Evolutionary conservation across 2,113 vertebrate species (phyloP), one percentile per base, ranked within the genome.

Genomic region (Puffinus mauretanicus): DNA sequence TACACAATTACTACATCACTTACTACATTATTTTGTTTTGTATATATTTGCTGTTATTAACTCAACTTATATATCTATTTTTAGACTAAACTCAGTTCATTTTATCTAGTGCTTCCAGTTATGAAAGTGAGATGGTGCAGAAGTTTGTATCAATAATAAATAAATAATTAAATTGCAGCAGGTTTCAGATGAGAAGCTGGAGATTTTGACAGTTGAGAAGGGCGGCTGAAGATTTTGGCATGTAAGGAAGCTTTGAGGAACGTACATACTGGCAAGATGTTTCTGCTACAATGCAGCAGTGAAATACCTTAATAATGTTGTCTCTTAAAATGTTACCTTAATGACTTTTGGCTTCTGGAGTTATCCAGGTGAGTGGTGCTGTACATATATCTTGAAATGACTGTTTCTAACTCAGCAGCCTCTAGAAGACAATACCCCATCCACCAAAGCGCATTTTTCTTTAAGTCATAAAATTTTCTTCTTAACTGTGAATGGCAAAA

Each of bases 1-100:
- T 17, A 7, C 0, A 2, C 5, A 8, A 57, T 46, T 47, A 26
- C 16, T 7, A 2, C 0, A 0, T 49, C 51, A 21, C 13, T 5
- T 32, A 3, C 1, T 3, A 47, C 2, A 6, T 2, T 1, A 5
- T 30, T 57, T 36, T 38, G 8, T 30, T 80, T 65, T 38, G 13
- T 49, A 24, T 2, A 1, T 25, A 16, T 14, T 55, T 82, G 3
- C 32, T 46, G 7, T 22, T 52, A 26, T 38, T 22, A 67, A 27
- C 18, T 46, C 6, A 57, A 26, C 71, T 46, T 30, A n/a, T 9
- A 16, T 7, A n/a, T 78, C 46, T 65, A 9, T 42, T 91, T 84
- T 85, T 64, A n/a, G 8, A 5, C 11, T 44, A 4, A 60, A 36
- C 46, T 58, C 22, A 58, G 17, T 30, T 60, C 5, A 22, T 32